These are phyloP conservation scores for Thunnus thynnus DNA, from an alignment of 2,113 vertebrate genomes.

Conservation along the genomic window DNA sequence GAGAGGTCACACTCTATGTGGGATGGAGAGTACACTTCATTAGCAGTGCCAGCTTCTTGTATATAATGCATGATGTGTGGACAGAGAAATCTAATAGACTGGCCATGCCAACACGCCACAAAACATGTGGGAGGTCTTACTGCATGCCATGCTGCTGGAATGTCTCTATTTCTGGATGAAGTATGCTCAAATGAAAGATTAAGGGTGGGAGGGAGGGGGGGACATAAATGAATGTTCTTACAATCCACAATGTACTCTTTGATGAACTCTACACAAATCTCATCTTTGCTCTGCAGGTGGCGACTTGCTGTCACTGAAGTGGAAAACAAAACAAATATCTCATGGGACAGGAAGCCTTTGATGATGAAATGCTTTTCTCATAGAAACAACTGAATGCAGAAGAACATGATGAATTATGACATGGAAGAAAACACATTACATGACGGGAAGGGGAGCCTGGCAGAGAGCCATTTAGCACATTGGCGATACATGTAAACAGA, in stretches of 20 bases:
- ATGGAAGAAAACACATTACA: conserved; percentile 14
- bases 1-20: conserved; percentile 67
- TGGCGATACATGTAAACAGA: not conserved
- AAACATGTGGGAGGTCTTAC: conserved; percentile 17
- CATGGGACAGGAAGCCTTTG: conserved; percentile 54
- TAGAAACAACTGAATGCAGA: conserved; percentile 33
- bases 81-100: conserved; percentile 32
- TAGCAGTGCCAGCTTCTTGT: conserved; percentile 50
- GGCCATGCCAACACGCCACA: conserved; percentile 30
- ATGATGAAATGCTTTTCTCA: conserved; percentile 59
- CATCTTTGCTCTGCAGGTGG: conserved; percentile 72
- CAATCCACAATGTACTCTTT: conserved; percentile 77
- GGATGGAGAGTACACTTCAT: conserved; percentile 62
- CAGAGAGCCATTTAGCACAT: conserved; percentile 24
- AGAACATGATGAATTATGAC: conserved; percentile 29
- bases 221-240: conserved; percentile 56
- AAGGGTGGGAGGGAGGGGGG: not conserved
- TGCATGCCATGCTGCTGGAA: conserved; percentile 42
- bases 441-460: conserved; percentile 5
- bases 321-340: conserved; percentile 62
- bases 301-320: conserved; percentile 65
- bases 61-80: conserved; percentile 44
- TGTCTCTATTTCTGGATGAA: conserved; percentile 1
- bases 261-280: conserved; percentile 76
- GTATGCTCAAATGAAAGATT: conserved; percentile 27